Conservation (phyloP, 2,888 invertebrate species). For the Heliconius cydno region DNA sequence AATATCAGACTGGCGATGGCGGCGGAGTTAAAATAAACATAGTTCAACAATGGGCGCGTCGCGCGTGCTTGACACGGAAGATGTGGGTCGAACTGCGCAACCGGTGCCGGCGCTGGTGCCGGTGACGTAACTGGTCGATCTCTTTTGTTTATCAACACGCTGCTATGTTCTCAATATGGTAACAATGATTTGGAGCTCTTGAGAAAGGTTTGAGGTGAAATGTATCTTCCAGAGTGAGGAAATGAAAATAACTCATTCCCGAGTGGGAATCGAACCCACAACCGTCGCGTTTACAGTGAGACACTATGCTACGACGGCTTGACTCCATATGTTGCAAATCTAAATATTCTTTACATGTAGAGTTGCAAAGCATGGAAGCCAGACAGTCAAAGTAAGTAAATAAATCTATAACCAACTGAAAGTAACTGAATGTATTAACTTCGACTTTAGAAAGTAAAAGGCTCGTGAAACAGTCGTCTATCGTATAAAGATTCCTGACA, state of each 20-base stretch:
- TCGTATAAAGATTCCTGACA: conserved; percentile 28
- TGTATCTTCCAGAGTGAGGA: background rate
- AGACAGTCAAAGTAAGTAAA: background rate
- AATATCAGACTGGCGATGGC: background rate
- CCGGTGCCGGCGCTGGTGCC: conserved; percentile 4
- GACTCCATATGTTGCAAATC: no score
- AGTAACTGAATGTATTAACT: conserved; percentile 12
- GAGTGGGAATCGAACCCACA: no score
- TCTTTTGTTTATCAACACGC: conserved; percentile 40
- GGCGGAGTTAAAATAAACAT: conserved; percentile 27
- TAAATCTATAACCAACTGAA: conserved; percentile 15
- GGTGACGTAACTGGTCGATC: conserved; percentile 33
- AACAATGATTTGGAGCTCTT: background rate
- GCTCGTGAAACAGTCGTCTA: conserved; percentile 9
- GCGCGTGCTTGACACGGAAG: conserved; percentile 37
- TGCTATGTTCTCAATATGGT: background rate
- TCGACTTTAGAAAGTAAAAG: conserved; percentile 32
- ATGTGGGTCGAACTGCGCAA: conserved; percentile 45
- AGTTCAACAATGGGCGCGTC: conserved; percentile 35
- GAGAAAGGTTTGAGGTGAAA: background rate
- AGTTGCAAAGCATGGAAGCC: background rate
- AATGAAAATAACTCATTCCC: no score
- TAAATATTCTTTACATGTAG: no score
- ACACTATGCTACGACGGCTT: no score
- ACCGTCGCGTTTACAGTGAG: no score